phyloP scores from a whole-genome alignment of 2,113 vertebrate species.

The Lonchura striata region DNA sequence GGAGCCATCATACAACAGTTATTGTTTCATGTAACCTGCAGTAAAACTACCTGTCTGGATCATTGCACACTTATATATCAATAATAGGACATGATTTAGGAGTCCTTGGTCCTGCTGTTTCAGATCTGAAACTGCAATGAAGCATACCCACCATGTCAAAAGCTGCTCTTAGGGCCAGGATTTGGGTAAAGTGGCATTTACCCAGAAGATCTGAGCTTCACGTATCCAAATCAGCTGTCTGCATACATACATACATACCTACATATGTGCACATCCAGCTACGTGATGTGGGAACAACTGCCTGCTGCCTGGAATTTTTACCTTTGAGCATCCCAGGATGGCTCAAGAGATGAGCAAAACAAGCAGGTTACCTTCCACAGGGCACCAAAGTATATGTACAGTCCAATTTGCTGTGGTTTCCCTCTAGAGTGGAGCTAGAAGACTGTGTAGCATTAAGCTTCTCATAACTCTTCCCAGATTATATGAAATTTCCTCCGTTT shows the following conservation, averaged over 20 bases:
- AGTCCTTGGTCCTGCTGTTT: neutral
- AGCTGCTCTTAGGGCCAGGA: neutral
- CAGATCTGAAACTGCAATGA: neutral
- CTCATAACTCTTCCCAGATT: neutral
- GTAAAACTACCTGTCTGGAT: conserved; percentile 15
- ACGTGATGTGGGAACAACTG: neutral
- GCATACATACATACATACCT: neutral
- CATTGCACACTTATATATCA: conserved; percentile 1
- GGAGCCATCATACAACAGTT: neutral
- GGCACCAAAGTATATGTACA: neutral
- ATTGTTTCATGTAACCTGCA: neutral
- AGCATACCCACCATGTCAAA: neutral
- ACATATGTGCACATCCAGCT: neutral
- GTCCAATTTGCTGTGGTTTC: neutral
- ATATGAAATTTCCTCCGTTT: neutral
- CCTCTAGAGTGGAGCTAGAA: neutral
- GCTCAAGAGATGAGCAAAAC: neutral
- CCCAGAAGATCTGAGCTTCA: neutral
- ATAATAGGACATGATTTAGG: neutral
- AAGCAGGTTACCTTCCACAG: neutral
- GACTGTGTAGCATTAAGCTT: neutral
- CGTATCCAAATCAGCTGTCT: neutral
- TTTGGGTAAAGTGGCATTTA: neutral
- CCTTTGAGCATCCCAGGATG: neutral
- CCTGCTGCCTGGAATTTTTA: neutral